phyloP scores from a whole-genome alignment of 2,888 invertebrate species.

The Sminthurinus aureus region DNA sequence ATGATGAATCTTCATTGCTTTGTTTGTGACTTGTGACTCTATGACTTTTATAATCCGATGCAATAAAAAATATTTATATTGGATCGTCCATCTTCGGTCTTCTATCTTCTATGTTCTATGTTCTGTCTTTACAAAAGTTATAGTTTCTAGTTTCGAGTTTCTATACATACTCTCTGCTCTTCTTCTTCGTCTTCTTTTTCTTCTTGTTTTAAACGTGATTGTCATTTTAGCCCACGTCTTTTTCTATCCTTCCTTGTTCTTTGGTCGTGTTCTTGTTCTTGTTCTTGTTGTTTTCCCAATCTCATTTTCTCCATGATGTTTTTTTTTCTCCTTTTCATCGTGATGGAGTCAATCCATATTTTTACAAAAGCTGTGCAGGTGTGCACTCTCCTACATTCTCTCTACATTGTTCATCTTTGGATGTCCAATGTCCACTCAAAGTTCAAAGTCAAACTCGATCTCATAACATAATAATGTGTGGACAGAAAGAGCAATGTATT shows the following conservation, averaged over 20 bases:
- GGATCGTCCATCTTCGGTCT: background rate
- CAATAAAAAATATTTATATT: constrained; percentile 22
- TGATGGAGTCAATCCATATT: too few relatives aligned
- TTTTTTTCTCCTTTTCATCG: background rate
- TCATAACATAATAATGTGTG: too few relatives aligned
- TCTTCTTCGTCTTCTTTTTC: background rate
- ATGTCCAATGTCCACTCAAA: too few relatives aligned
- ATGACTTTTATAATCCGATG: constrained; percentile 19
- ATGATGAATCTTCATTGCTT: background rate
- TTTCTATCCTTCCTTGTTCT: background rate
- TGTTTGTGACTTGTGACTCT: background rate
- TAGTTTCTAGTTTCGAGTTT: too few relatives aligned
- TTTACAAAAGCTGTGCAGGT: too few relatives aligned
- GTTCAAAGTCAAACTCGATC: too few relatives aligned
- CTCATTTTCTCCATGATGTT: background rate
- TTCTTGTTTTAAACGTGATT: constrained; percentile 4
- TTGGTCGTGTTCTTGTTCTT: background rate
- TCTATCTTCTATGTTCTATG: too few relatives aligned
- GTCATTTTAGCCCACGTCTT: constrained; percentile 19
- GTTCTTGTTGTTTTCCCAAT: background rate
- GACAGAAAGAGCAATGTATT: too few relatives aligned
- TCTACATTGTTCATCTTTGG: too few relatives aligned
- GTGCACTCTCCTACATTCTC: too few relatives aligned
- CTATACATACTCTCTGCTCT: too few relatives aligned
- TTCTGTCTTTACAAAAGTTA: constrained; percentile 6